Evolutionary conservation across 2,113 vertebrate genomes (phyloP).

Genomic region (Todiramphus saurophagus): DNA sequence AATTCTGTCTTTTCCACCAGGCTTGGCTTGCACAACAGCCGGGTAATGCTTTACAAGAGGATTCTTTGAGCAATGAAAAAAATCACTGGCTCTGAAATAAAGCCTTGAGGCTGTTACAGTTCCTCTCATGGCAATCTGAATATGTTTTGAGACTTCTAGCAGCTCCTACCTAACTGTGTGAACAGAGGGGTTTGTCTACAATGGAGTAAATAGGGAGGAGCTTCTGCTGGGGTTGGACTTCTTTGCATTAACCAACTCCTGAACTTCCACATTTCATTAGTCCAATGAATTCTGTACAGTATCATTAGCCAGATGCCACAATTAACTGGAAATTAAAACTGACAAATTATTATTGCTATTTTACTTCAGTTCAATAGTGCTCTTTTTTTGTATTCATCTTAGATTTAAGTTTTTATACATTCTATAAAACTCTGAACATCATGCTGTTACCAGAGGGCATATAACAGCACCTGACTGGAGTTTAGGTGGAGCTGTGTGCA

Average conservation of each 20-base stretch:
- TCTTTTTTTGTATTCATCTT: not conserved
- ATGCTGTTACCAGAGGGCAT: not conserved
- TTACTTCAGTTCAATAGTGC: not conserved
- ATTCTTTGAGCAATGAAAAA: not conserved
- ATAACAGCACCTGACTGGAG: rapidly evolving
- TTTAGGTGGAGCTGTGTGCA: not conserved
- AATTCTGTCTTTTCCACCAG: not conserved
- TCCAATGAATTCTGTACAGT: not conserved
- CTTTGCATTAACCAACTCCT: not conserved
- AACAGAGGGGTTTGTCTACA: not conserved
- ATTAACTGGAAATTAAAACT: not conserved
- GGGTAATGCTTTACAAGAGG: not conserved
- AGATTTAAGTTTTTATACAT: not conserved
- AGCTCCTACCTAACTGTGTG: not conserved
- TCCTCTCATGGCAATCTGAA: not conserved
- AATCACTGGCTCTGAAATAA: not conserved
- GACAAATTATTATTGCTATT: not conserved
- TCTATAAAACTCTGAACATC: not conserved
- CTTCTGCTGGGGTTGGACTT: not conserved
- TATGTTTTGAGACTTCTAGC: not conserved
- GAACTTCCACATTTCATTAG: not conserved
- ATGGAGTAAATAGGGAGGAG: not conserved
- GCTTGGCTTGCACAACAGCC: not conserved
- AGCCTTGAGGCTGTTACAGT: not conserved
- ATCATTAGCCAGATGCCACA: not conserved